These are phyloP conservation scores for Saccostrea echinata DNA, from an alignment of 1,140 invertebrate species.

Conservation along the genomic window DNA sequence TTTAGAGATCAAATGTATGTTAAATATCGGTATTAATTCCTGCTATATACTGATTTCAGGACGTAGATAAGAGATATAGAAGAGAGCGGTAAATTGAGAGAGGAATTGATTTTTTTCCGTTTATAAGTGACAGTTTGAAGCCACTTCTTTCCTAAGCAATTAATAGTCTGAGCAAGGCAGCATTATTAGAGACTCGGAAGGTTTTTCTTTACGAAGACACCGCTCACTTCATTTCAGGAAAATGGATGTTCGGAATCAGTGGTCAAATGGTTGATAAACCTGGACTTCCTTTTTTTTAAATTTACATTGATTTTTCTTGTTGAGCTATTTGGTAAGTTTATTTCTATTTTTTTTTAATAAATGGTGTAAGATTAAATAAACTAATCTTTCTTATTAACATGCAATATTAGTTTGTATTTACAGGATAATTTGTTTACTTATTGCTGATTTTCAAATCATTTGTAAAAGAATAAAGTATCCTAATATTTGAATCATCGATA, in stretches of 20 bases:
- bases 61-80: background rate
- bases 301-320: background rate
- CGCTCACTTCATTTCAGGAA: background rate
- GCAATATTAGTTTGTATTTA: too few relatives aligned
- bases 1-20: too few relatives aligned
- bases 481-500: too few relatives aligned
- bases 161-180: constrained; percentile 30
- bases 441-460: too few relatives aligned
- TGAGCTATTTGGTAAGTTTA: too few relatives aligned
- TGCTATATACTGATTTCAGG: background rate
- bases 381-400: too few relatives aligned
- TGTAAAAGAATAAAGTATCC: too few relatives aligned
- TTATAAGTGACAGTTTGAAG: constrained; percentile 28
- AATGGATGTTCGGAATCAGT: background rate
- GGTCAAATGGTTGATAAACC: background rate
- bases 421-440: too few relatives aligned
- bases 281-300: background rate
- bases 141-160: constrained; percentile 25
- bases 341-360: too few relatives aligned
- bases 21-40: background rate
- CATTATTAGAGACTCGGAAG: constrained; percentile 15
- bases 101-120: constrained; percentile 31
- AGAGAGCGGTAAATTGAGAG: background rate
- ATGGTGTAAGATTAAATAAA: too few relatives aligned
- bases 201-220: background rate